Evolutionary conservation across 2,113 vertebrate genomes (phyloP).

Genomic region (Tapirus terrestris): DNA sequence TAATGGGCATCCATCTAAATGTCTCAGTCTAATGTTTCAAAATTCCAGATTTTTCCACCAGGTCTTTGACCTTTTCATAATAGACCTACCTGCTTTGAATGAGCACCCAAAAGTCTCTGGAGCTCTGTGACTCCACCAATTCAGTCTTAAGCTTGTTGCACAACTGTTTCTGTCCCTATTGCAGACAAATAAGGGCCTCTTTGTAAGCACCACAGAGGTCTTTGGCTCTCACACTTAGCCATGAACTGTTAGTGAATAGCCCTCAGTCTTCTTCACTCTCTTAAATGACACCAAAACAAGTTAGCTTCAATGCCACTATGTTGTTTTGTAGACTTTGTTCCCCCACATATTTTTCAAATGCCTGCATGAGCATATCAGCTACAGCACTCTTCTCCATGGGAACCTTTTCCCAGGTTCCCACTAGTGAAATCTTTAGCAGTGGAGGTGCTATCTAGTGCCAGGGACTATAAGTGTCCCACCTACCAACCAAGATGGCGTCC

Average conservation of each 20-base stretch:
- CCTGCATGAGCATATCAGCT: no score
- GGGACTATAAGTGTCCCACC: neutral
- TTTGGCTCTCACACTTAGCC: neutral
- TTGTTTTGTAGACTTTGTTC: no score
- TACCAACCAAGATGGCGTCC: neutral
- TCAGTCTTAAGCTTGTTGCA: no score
- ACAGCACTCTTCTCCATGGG: neutral
- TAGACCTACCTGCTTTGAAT: neutral
- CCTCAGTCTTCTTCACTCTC: neutral
- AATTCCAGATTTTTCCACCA: neutral
- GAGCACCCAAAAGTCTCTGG: neutral
- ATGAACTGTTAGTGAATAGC: no score
- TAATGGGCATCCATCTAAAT: neutral
- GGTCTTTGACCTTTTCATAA: neutral
- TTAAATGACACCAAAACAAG: neutral
- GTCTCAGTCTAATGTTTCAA: neutral
- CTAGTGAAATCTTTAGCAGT: neutral
- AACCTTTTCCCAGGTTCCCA: neutral
- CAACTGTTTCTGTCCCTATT: neutral
- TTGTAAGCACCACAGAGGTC: neutral
- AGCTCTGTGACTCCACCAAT: no score
- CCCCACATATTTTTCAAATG: neutral
- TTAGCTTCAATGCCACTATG: neutral
- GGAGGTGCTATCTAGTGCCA: neutral
- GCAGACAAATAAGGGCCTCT: neutral